These are phyloP conservation scores for Varanus salvator DNA, from an alignment of 2,113 vertebrate genomes.

Conservation along the genomic window DNA sequence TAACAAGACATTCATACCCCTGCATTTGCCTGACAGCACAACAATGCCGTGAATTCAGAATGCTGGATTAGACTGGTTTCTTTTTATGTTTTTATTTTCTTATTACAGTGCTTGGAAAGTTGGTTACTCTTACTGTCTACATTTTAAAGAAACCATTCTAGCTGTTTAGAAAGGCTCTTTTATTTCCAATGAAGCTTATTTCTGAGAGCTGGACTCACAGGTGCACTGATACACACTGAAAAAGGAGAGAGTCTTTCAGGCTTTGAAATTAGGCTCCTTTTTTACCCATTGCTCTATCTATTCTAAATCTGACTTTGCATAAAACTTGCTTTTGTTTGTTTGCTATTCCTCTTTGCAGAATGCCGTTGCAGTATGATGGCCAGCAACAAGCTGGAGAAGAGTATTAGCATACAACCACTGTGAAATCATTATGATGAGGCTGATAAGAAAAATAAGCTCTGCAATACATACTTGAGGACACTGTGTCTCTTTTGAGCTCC, in stretches of 20 bases:
- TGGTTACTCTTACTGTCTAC: neutral
- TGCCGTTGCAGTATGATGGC: neutral
- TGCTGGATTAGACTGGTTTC: neutral
- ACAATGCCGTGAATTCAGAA: neutral
- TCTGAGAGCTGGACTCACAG: neutral
- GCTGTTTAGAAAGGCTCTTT: neutral
- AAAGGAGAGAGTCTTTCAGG: neutral
- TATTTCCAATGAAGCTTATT: neutral
- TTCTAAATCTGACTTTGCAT: neutral
- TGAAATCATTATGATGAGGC: conserved; percentile 32
- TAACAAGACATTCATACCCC: neutral
- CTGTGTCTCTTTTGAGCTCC: conserved; percentile 16
- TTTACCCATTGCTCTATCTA: neutral
- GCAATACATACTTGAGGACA: conserved; percentile 22
- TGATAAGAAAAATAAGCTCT: conserved; percentile 32
- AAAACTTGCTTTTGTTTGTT: neutral
- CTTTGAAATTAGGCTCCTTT: neutral
- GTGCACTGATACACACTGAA: neutral
- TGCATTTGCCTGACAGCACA: neutral
- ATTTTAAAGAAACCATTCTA: neutral
- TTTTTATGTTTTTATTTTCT: neutral
- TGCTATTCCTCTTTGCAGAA: neutral
- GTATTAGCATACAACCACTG: conserved; percentile 23
- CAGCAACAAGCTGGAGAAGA: conserved; percentile 29
- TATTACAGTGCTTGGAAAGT: neutral